Percentiles rank a stretch among this genome's conserved stretches.
Evolutionary conservation across 2,888 invertebrate species (phyloP).

Genomic region (Synanthedon myopaeformis): DNA sequence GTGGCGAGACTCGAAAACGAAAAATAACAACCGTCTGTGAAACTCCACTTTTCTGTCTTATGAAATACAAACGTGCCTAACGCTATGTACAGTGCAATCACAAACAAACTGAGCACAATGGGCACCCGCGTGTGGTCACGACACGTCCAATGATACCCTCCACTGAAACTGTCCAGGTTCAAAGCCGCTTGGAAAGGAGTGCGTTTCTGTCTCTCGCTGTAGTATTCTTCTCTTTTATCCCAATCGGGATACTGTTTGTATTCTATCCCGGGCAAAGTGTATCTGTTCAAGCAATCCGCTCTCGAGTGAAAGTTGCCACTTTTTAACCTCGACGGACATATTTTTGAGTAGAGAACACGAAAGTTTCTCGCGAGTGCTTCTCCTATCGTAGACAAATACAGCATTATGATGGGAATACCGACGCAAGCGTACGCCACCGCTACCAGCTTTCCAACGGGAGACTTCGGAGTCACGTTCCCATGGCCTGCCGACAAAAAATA

Average conservation of each 20-base stretch:
- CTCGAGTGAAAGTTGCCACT: conserved; percentile 28
- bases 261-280: conserved; percentile 14
- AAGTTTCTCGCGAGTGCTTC: conserved; percentile 85
- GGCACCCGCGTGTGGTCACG: conserved; percentile 82
- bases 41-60: conserved; percentile 90
- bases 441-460: conserved; percentile 82
- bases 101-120: conserved; percentile 84
- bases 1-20: conserved; percentile 84
- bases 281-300: conserved; percentile 28
- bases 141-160: conserved; percentile 55
- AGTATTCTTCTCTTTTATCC: conserved; percentile 23
- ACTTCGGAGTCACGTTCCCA: conserved; percentile 85
- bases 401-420: conserved; percentile 89
- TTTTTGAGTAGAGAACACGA: conserved; percentile 75
- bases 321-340: conserved; percentile 40
- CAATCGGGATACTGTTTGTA: conserved; percentile 23
- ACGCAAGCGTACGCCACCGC: conserved; percentile 88
- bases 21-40: conserved; percentile 87
- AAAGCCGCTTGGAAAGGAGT: conserved; percentile 60
- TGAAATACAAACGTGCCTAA: conserved; percentile 92
- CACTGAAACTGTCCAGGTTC: conserved; percentile 46
- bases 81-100: conserved; percentile 88
- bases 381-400: conserved; percentile 89
- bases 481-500: conserved; percentile 73
- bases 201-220: conserved; percentile 22